Base-by-base conservation (phyloP, 2,797 vertebrate species). In the Chelidonichthys spinosus region DNA sequence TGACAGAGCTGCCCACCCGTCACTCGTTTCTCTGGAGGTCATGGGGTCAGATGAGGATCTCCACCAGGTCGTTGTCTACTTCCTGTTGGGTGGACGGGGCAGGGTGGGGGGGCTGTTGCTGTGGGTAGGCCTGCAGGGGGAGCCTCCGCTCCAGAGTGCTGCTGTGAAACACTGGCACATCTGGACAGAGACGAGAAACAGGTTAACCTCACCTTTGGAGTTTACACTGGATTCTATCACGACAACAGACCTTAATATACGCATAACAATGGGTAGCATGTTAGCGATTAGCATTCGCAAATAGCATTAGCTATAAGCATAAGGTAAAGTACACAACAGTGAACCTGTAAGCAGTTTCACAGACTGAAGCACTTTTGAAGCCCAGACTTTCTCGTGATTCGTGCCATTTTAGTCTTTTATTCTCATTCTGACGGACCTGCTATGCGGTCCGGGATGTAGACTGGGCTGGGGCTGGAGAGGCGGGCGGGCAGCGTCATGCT, bases 21-120 rank as follows among this genome's bases (percentile, higher is more conserved):
- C 44, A 39, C 15, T 47, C 6, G 3, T 36, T 37, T 6, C 14
- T 25, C 39, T 11, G 15, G 49, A 35, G 49, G 32, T 42, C 6
- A 11, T 10, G 13, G 39, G 40, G 79, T 98, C 93, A 99, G 94
- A 99, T 99, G 87, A 99, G 97, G 93, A 99, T 99, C 94, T 99
- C 98, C 92, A 99, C 97, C 95, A 99, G 96, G 89, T 99, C 98
- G 9, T 88, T 95, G 83, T 99, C 97, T 62, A 96, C 86, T 71
- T 99, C 97, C 87, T 93, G 93, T 15, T 93, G 94, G 32, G 68
- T 46, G 17, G 81, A 14, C 0, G 69, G 52, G 14, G 56, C 74
- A 4, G 94, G 91, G 63, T 91, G 90, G 71, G 93, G 64, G 39
- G 91, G 83, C 43, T 93, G 94, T 77, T 92, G 85, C 82, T 96